Evolutionary conservation across 2,888 invertebrate species (phyloP), one percentile per base, ranked within the genome.

Genomic region (Drosophila quinaria): DNA sequence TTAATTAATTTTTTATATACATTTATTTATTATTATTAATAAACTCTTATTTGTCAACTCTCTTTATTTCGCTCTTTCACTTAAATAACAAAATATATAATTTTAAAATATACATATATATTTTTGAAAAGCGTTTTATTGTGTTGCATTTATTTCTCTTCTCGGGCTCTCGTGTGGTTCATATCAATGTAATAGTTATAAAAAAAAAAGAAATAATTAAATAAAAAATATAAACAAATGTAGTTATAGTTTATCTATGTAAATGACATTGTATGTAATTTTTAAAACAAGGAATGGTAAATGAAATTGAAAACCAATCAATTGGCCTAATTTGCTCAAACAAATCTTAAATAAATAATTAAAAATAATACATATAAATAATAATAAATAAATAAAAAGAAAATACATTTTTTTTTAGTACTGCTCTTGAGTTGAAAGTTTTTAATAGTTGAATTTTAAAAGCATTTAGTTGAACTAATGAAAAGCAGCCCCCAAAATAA

Each of bases 301-400:
- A 55, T 37, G 29, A 17, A 55, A 51, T 47, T 37, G 22, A 17
- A 35, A 62, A 52, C 17, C 50, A 41, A 47, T 51, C 29, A 83
- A 78, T 83, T 87, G 78, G 76, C 70, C 71, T 70, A 76, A 84
- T 79, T 83, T 83, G 87, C 84, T 80, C 85, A 87, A 65, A 60
- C 9, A 70, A 56, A 59, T 62, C 29, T 6, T 22, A 31, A 19
- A 55, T 37, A 71, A 17, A 31, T 44, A 39, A 11, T 39, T 11
- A 54, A 29, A 13, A 44, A 13, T 44, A 37, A 33, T n/a, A 47
- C 11, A 56, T 33, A 19, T 25, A 46, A 37, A 19, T 46, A 46
- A 29, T 11, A 46, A 56, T 22, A 22, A 41, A 39, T 47, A 22
- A 39, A 44, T 17, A 15, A n/a, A n/a, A n/a, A n/a, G n/a, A n/a